Percentiles rank a stretch among this genome's conserved stretches.
These are phyloP conservation scores for Zapus hudsonius DNA, from an alignment of 2,113 vertebrate genomes.

Conservation along the genomic window DNA sequence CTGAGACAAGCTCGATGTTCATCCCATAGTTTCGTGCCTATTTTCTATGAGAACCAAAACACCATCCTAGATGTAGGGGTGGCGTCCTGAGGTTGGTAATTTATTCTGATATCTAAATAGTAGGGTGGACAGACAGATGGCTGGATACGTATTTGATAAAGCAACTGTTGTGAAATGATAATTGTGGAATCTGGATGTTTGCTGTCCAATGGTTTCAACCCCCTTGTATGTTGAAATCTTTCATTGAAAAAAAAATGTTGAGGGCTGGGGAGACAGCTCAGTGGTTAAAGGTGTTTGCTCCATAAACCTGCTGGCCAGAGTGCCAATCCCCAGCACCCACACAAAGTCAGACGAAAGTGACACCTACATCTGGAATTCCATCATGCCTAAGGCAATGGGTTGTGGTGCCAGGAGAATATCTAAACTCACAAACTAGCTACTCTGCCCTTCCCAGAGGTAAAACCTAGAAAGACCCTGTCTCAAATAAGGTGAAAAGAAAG, in stretches of 20 bases:
- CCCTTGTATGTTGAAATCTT: constrained; percentile 39
- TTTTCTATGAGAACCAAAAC: background rate
- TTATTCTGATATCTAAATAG: background rate
- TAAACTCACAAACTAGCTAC: no score
- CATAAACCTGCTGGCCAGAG: no score
- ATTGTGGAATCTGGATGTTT: background rate
- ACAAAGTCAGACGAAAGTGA: no score
- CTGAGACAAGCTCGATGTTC: background rate
- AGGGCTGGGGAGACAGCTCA: background rate
- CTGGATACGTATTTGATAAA: background rate
- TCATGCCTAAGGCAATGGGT: no score
- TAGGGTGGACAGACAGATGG: background rate
- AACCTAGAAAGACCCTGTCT: no score
- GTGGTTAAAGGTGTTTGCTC: no score
- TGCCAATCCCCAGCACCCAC: no score
- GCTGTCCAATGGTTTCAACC: background rate
- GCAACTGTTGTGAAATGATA: background rate
- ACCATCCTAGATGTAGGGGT: no score
- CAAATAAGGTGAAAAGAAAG: no score
- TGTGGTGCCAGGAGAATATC: no score
- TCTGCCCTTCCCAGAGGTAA: no score
- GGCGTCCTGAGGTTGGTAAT: background rate
- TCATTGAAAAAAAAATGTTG: background rate
- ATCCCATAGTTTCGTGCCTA: background rate
- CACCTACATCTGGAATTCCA: no score